phyloP scores from a whole-genome alignment of 2,113 vertebrate species.

The Numida meleagris region DNA sequence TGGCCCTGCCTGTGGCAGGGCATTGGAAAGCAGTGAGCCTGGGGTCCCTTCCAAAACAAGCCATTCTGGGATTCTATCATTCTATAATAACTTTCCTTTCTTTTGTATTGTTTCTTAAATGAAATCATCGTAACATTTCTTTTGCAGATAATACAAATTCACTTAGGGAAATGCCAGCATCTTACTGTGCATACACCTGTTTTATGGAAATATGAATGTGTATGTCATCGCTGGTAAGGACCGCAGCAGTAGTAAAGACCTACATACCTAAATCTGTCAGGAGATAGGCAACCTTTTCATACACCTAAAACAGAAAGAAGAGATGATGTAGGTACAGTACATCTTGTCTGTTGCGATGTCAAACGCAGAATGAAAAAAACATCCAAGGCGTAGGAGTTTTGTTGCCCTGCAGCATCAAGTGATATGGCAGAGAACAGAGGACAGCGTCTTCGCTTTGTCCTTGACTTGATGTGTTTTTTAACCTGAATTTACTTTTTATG shows the following conservation, averaged over 20 bases:
- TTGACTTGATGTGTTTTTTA: neutral
- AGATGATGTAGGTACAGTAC: neutral
- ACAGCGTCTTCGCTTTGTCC: rapidly evolving
- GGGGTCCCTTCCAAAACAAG: no score
- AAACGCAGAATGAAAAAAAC: neutral
- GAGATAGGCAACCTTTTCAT: slow-evolving; percentile 96
- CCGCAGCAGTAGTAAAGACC: neutral
- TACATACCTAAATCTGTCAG: slow-evolving; percentile 94
- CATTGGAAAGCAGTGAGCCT: no score
- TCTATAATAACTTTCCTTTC: neutral
- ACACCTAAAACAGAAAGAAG: slow-evolving; percentile 82
- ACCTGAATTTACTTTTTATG: neutral
- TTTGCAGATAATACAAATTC: neutral
- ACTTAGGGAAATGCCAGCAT: neutral
- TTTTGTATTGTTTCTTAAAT: neutral
- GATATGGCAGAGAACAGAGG: neutral
- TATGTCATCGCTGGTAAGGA: neutral
- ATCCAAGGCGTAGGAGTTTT: neutral
- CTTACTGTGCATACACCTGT: rapidly evolving
- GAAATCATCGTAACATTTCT: neutral
- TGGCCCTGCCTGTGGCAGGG: no score
- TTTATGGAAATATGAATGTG: neutral
- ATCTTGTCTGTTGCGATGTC: neutral
- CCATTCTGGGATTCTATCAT: no score
- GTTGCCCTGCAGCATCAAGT: neutral